These are phyloP conservation scores for Cyclargus thomasi DNA, from an alignment of 1,140 invertebrate genomes.

Conservation along the genomic window DNA sequence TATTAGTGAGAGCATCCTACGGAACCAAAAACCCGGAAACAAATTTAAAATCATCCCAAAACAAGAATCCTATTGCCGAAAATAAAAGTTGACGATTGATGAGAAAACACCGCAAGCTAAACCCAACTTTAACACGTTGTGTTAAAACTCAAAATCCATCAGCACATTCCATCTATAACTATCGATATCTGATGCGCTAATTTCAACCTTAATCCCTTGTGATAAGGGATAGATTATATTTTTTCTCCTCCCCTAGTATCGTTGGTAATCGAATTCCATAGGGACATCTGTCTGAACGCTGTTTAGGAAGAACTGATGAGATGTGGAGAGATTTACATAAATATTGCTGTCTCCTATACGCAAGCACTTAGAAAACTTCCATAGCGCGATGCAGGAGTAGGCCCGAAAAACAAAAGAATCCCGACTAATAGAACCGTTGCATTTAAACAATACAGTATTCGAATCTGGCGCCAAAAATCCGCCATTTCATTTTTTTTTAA, in stretches of 20 bases:
- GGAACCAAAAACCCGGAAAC: background rate
- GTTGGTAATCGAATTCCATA: background rate
- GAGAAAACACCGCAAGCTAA: background rate
- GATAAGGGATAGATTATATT: background rate
- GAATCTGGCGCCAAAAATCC: too few species aligned
- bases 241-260: background rate
- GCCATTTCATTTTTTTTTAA: too few species aligned
- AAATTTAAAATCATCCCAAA: slow-evolving; percentile 3
- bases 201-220: background rate
- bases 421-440: too few species aligned
- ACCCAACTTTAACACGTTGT: background rate
- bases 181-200: background rate
- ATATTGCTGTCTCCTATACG: background rate
- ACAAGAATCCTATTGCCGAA: background rate
- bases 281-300: background rate
- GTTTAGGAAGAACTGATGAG: background rate
- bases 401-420: too few species aligned
- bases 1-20: background rate
- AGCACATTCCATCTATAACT: background rate
- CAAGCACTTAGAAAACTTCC: too few species aligned
- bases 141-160: background rate
- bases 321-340: background rate
- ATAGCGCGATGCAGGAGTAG: too few species aligned
- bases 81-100: background rate
- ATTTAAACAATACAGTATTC: too few species aligned